Percentiles rank a stretch among this genome's conserved stretches.
Evolutionary conservation across 2,888 invertebrate genomes (phyloP).

Genomic region (Latrodectus elegans): DNA sequence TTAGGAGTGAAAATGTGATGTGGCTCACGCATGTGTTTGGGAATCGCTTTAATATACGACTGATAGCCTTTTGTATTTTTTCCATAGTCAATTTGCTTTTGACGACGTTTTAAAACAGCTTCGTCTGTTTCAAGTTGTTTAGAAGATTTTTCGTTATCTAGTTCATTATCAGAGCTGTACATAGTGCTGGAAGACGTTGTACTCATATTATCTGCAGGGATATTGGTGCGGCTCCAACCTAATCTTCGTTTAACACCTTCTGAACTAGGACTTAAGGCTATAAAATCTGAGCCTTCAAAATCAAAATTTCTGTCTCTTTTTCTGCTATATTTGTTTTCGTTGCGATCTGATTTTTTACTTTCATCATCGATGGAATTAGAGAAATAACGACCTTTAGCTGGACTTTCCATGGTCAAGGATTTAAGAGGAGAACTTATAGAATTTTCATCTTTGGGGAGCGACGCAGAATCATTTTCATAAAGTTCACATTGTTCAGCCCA

Average conservation of each 20-base stretch:
- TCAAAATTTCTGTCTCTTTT: conserved; percentile 24
- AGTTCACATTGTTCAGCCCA: conserved; percentile 24
- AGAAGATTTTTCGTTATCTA: conserved; percentile 12
- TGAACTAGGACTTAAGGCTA: conserved; percentile 11
- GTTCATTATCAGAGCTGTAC: conserved; percentile 48
- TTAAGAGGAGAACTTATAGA: conserved; percentile 31
- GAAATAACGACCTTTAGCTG: conserved; percentile 3
- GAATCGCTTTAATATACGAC: conserved; percentile 62
- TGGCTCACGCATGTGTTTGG: conserved; percentile 78
- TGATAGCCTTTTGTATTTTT: conserved; percentile 82
- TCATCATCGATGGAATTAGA: background rate
- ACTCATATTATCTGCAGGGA: conserved; percentile 11
- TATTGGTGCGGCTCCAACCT: conserved; percentile 25
- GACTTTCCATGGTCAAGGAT: background rate
- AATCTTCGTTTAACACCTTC: conserved; percentile 25
- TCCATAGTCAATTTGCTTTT: conserved; percentile 96
- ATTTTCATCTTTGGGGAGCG: background rate
- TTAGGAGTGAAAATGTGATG: conserved; percentile 92
- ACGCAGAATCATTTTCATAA: background rate
- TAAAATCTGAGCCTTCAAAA: background rate
- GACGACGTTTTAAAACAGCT: conserved; percentile 83
- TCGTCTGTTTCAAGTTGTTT: conserved; percentile 82
- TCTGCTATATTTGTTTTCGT: background rate
- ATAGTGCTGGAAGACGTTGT: conserved; percentile 31
- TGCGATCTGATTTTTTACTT: background rate